Evolutionary conservation across 2,797 vertebrate genomes (phyloP).

Genomic region (Xerus rutilus): DNA sequence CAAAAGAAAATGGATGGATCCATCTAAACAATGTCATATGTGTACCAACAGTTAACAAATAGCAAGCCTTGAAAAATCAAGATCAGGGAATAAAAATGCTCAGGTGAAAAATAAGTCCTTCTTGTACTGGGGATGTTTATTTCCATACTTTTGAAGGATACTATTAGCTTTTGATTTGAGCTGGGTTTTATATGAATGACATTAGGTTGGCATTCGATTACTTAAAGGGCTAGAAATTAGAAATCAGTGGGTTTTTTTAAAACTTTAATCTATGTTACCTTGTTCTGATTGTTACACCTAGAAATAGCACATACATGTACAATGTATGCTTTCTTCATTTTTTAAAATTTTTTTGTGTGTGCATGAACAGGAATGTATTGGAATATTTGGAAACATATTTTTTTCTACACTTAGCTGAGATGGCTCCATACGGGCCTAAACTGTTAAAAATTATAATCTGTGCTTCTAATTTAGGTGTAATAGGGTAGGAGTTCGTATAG

Average conservation of each 20-base stretch:
- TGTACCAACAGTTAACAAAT: neutral
- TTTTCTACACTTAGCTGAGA: neutral
- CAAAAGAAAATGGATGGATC: conserved; percentile 43
- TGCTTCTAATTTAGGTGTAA: neutral
- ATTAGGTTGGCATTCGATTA: neutral
- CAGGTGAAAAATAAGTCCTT: conserved; percentile 24
- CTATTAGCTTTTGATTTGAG: neutral
- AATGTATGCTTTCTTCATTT: neutral
- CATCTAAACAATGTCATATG: neutral
- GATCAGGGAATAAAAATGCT: neutral
- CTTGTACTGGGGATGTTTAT: neutral
- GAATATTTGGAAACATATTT: conserved; percentile 6
- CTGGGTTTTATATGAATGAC: neutral
- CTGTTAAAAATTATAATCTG: neutral
- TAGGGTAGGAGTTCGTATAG: neutral
- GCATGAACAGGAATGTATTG: neutral
- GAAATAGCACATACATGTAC: neutral
- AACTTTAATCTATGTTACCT: conserved; percentile 22
- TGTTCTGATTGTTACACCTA: neutral
- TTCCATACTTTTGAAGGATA: neutral
- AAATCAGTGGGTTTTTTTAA: neutral
- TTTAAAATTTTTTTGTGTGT: neutral
- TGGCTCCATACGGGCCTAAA: neutral
- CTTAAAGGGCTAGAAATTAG: neutral
- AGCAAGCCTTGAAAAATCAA: conserved; percentile 42